Conservation (phyloP, 1,140 invertebrate genomes). For the Drosophila ercepeae region DNA sequence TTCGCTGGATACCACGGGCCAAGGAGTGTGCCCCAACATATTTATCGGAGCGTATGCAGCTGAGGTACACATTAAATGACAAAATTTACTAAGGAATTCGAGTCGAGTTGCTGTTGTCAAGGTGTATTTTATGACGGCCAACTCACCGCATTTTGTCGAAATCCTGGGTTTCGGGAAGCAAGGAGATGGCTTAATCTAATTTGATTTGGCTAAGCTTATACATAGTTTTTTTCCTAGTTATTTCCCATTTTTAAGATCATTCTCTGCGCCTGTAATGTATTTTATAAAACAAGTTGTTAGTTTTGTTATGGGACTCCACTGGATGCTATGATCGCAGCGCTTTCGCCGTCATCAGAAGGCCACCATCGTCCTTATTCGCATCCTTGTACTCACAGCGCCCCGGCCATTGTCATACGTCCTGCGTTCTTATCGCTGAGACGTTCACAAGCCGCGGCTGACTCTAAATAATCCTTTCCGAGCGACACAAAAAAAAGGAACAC, state of each 20-base stretch:
- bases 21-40: conserved; percentile 49
- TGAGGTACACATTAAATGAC: conserved; percentile 55
- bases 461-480: conserved; percentile 78
- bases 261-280: not conserved
- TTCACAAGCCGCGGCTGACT: conserved; percentile 78
- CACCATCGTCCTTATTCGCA: conserved; percentile 4
- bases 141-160: conserved; percentile 12
- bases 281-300: not conserved
- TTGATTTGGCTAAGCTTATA: no score
- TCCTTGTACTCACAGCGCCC: conserved; percentile 14
- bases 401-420: conserved; percentile 69
- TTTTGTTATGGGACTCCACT: not conserved
- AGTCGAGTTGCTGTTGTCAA: conserved; percentile 1
- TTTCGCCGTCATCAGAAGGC: conserved; percentile 50
- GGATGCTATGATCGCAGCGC: conserved; percentile 46
- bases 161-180: not conserved
- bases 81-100: conserved; percentile 57
- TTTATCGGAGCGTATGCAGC: conserved; percentile 40
- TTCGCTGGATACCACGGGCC: conserved; percentile 7
- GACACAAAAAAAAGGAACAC: conserved; percentile 53
- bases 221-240: not conserved
- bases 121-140: conserved; percentile 50
- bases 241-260: not conserved
- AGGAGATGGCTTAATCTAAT: not conserved
- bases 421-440: conserved; percentile 76